Conservation (phyloP, 2,888 invertebrate species). For the Hymenopus coronatus region DNA sequence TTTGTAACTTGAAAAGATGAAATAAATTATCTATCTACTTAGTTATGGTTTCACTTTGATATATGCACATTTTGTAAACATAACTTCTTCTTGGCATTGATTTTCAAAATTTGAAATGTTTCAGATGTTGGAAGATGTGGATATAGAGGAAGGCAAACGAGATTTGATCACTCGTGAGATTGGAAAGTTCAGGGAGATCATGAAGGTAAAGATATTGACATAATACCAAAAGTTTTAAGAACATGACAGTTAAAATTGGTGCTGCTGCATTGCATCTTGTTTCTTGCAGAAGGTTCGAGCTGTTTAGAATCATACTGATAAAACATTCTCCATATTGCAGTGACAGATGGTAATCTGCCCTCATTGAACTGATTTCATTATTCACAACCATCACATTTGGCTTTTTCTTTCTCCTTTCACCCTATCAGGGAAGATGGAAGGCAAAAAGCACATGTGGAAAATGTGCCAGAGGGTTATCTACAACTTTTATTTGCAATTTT, state of each 20-base stretch:
- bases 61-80: too few species aligned
- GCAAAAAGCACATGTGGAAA: neutral
- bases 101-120: neutral
- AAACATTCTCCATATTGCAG: neutral
- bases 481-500: too few species aligned
- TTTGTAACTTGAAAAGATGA: too few species aligned
- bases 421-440: neutral
- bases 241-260: neutral
- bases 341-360: neutral
- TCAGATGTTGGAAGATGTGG: conserved; percentile 67
- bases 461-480: neutral
- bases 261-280: neutral
- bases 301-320: neutral
- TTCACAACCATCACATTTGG: neutral
- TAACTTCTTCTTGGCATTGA: neutral
- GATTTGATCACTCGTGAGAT: conserved; percentile 96
- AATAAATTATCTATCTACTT: too few species aligned
- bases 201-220: conserved; percentile 70
- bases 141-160: conserved; percentile 94
- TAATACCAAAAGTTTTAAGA: neutral
- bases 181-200: conserved; percentile 94
- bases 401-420: neutral
- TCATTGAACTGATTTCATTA: neutral
- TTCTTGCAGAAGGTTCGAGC: neutral
- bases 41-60: too few species aligned